Evolutionary conservation across 2,888 invertebrate species (phyloP), one percentile per base, ranked within the genome.

Genomic region (Lasioglossum morio): DNA sequence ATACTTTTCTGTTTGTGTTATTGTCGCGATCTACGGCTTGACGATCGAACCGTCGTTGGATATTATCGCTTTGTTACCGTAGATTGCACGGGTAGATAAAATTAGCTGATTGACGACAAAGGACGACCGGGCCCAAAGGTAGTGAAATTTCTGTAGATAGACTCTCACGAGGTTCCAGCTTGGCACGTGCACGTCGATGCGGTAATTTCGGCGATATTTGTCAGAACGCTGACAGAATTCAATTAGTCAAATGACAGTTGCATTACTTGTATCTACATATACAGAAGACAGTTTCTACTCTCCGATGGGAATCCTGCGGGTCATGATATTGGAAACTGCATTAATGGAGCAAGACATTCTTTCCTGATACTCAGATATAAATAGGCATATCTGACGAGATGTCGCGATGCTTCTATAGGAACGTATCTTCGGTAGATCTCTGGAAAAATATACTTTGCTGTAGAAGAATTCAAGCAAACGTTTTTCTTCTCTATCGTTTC

Each of bases 211-310:
- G 60, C 78, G 75, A 53, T 81, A 79, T 76, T 77, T 73, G 69
- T 83, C 72, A 70, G 79, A 76, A 46, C 57, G 81, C 78, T 84
- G 77, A 84, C 84, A 82, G 73, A 80, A 89, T 89, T 86, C 87
- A 91, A 91, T 91, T 91, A 91, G 81, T 84, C 78, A 72, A 77
- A 81, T 77, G 84, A 85, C 79, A 75, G 75, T 77, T 74, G 81
- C 77, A 48, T 57, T 72, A n/a, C 34, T 76, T 69, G 23, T 37
- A 69, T 69, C 37, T 37, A 23, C 23, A 23, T 37, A 37, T 37
- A 23, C 37, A 37, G 37, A 69, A 37, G 69, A 69, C 69, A 19
- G 69, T 23, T 23, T 37, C 66, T 10, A 34, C 34, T 37, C 66
- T 23, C 37, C 69, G 37, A 34, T 37, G 37, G 37, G 37, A 37